Evolutionary conservation across 2,888 invertebrate genomes (phyloP).

Genomic region (Andrena trimmerana): DNA sequence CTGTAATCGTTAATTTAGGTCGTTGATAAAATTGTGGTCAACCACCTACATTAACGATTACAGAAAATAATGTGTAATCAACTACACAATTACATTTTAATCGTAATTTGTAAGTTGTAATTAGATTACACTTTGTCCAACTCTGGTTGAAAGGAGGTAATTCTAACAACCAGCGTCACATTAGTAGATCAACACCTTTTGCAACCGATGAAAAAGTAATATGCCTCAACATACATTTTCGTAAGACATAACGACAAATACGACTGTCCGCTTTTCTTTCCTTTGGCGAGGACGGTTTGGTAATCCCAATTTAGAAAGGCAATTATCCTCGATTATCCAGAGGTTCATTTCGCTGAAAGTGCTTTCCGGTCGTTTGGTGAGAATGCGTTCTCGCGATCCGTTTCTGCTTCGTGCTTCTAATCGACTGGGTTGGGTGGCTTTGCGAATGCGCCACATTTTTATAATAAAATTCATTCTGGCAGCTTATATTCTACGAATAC

Average conservation of each 20-base stretch:
- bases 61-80: too few relatives aligned
- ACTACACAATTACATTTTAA: too few relatives aligned
- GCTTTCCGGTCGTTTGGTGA: conserved; percentile 1
- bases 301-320: conserved; percentile 5
- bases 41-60: too few relatives aligned
- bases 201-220: background rate
- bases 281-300: background rate
- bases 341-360: conserved; percentile 9
- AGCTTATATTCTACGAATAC: background rate
- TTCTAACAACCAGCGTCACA: background rate
- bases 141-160: background rate
- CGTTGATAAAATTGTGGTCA: too few relatives aligned
- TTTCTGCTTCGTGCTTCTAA: background rate
- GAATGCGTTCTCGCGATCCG: conserved; percentile 3
- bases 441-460: background rate
- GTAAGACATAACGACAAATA: background rate
- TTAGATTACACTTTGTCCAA: too few relatives aligned
- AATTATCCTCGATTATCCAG: conserved; percentile 10
- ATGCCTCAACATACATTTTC: background rate
- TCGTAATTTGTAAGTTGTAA: too few relatives aligned
- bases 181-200: background rate
- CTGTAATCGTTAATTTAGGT: too few relatives aligned
- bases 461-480: background rate
- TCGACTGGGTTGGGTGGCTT: conserved; percentile 3
- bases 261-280: background rate